A percentile compares a stretch with the other conserved stretches of the same genome.
These are phyloP conservation scores for Arbacia lixula DNA, from an alignment of 53 echinoderm and acorn worm species.

Conservation along the genomic window DNA sequence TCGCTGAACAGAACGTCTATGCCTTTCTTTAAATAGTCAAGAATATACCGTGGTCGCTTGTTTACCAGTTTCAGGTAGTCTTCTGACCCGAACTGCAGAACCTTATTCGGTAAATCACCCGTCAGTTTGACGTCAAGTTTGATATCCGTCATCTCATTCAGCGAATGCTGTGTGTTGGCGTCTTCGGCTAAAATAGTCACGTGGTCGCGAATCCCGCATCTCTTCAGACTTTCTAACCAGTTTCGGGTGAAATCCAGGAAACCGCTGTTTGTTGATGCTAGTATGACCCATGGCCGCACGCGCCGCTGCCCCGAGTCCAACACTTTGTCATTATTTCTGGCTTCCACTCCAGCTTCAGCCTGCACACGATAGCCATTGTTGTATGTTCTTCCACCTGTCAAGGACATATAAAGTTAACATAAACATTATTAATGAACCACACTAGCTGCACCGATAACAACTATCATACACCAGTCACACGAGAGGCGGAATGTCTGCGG, in stretches of 20 bases:
- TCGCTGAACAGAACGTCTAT: conserved; percentile 77
- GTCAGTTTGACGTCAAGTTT: conserved; percentile 36
- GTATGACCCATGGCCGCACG: conserved; percentile 62
- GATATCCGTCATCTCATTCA: conserved; percentile 40
- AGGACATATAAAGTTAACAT: no score
- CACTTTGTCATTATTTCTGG: no score
- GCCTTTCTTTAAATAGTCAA: conserved; percentile 41
- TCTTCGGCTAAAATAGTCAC: conserved; percentile 77
- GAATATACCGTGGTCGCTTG: conserved; percentile 74
- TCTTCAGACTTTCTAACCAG: conserved; percentile 71
- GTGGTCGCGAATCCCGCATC: conserved; percentile 49
- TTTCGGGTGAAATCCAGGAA: conserved; percentile 77
- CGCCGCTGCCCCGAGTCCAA: no score
- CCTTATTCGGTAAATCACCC: neutral
- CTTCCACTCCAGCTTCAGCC: no score
- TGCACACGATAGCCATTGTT: no score
- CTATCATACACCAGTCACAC: no score
- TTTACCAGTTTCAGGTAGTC: conserved; percentile 70
- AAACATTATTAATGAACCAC: no score
- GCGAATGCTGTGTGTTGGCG: conserved; percentile 16
- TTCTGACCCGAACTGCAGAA: conserved; percentile 47
- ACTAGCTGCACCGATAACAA: no score
- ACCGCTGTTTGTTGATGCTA: conserved; percentile 71
- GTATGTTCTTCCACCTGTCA: no score
- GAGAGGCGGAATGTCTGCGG: no score